A percentile compares a stretch with the other conserved stretches of the same genome.
Conservation (phyloP, 2,888 invertebrate genomes). For the Cyrtodaria siliqua region DNA sequence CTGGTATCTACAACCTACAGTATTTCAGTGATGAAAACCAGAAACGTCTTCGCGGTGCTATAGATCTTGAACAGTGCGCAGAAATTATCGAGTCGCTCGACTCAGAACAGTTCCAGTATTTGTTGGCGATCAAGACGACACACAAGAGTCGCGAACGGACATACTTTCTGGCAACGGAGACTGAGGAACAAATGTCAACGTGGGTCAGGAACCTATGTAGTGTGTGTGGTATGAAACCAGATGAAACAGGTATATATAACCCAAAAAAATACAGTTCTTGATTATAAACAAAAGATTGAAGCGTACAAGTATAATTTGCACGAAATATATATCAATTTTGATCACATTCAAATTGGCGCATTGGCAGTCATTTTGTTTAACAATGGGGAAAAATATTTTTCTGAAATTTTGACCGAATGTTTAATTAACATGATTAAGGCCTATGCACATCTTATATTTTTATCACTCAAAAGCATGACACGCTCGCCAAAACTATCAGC, state of each 20-base stretch:
- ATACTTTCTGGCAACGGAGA: slow-evolving; percentile 97
- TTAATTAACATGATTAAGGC: too few species aligned
- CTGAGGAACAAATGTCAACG: slow-evolving; percentile 96
- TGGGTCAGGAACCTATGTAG: slow-evolving; percentile 98
- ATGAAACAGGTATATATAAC: slow-evolving; percentile 71
- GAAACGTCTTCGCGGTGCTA: slow-evolving; percentile 84
- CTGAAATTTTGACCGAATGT: too few species aligned
- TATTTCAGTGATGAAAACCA: slow-evolving; percentile 92
- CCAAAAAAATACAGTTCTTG: too few species aligned
- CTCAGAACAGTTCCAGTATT: slow-evolving; percentile 79
- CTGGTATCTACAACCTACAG: slow-evolving; percentile 96
- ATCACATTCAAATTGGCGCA: too few species aligned
- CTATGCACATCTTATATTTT: too few species aligned
- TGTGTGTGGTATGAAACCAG: slow-evolving; percentile 90
- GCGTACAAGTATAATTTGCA: too few species aligned
- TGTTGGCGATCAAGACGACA: slow-evolving; percentile 83
- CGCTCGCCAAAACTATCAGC: too few species aligned
- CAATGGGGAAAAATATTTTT: too few species aligned
- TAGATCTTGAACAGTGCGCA: slow-evolving; percentile 98
- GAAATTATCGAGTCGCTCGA: slow-evolving; percentile 89
- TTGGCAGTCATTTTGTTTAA: too few species aligned
- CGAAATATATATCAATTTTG: too few species aligned
- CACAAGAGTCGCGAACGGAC: slow-evolving; percentile 89
- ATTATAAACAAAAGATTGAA: too few species aligned
- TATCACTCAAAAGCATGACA: too few species aligned